Conservation (phyloP, 2,888 invertebrate genomes). For the Heliconius charithonia region DNA sequence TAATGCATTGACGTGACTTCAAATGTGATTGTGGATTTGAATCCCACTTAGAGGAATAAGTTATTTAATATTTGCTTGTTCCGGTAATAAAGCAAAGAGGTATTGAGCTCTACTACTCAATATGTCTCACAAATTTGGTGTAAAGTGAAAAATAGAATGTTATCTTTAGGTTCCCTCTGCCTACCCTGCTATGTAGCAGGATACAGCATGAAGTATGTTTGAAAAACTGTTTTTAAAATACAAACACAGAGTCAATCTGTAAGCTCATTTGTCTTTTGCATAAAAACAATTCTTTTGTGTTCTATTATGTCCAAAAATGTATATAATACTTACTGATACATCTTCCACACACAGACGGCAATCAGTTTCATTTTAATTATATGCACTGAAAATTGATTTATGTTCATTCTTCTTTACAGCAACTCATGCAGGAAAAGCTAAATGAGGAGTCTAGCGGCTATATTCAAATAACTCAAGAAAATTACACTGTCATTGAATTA, state of each 20-base stretch:
- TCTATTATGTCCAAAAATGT: background rate
- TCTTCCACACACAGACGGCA: background rate
- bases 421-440: constrained; percentile 61
- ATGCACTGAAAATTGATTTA: background rate
- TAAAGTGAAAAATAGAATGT: background rate
- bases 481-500: constrained; percentile 59
- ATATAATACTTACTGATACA: background rate
- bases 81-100: background rate
- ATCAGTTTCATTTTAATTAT: background rate
- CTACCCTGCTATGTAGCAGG: background rate
- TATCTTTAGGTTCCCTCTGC: background rate
- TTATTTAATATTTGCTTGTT: background rate
- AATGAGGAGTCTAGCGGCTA: constrained; percentile 62
- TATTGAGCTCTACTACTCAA: background rate
- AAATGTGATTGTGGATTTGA: background rate
- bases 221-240: too few relatives aligned
- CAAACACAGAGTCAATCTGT: too few relatives aligned
- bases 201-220: background rate
- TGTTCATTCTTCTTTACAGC: constrained; percentile 56
- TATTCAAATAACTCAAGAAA: constrained; percentile 62
- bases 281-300: background rate
- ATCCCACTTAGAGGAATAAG: background rate
- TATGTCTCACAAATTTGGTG: background rate
- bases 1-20: background rate
- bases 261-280: background rate